Evolutionary conservation across 1,140 invertebrate species (phyloP).

Genomic region (Papilio machaon): DNA sequence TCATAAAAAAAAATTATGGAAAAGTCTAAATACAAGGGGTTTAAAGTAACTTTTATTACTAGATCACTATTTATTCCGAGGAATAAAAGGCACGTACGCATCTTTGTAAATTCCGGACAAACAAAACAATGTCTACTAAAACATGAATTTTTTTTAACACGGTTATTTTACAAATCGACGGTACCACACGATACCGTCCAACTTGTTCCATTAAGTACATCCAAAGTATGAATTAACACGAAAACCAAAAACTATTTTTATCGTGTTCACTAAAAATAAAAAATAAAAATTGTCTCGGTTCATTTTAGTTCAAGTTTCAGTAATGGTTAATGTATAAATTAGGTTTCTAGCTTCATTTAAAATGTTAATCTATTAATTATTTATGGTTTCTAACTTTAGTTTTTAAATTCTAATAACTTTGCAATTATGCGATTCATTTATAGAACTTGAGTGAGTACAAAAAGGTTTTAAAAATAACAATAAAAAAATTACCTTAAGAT

Average conservation of each 20-base stretch:
- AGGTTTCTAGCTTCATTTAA: neutral
- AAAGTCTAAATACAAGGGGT: too few species aligned
- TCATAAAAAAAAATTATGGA: too few species aligned
- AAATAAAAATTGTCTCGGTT: neutral
- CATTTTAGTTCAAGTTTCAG: neutral
- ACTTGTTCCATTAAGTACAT: constrained; percentile 23
- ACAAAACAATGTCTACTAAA: neutral
- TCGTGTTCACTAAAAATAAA: neutral
- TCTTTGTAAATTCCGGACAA: neutral
- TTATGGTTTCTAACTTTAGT: too few species aligned
- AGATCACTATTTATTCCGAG: neutral
- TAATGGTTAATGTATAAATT: neutral
- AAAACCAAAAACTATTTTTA: constrained; percentile 5
- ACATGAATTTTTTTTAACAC: neutral
- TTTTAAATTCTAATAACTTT: too few species aligned
- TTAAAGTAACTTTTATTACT: too few species aligned
- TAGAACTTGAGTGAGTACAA: too few species aligned
- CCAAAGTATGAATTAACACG: constrained; percentile 16
- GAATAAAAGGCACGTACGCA: neutral
- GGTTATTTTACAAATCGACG: constrained; percentile 13
- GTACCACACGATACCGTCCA: constrained; percentile 29
- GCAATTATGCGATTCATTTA: too few species aligned
- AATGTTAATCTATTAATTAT: too few species aligned
- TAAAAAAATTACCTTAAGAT: too few species aligned
- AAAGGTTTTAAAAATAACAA: too few species aligned